A percentile compares a stretch with the other conserved stretches of the same genome.
phyloP scores from a whole-genome alignment of 2,888 invertebrate species.

The Rhaphigaster nebulosa region DNA sequence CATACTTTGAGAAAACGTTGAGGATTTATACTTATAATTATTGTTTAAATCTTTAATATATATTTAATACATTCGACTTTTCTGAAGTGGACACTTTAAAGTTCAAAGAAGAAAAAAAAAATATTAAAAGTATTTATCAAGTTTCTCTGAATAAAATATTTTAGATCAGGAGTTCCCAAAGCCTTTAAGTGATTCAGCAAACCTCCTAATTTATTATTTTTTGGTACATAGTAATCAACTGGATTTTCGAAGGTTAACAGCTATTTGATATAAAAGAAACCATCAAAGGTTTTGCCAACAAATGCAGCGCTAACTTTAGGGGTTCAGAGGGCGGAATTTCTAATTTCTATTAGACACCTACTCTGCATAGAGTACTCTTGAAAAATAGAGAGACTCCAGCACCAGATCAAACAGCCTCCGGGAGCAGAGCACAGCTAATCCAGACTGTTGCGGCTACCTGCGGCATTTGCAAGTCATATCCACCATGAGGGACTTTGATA shows the following conservation, averaged over 20 bases:
- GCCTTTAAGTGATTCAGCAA: no score
- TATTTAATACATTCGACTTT: no score
- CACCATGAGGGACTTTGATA: not conserved
- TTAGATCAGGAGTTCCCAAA: no score
- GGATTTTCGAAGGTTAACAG: not conserved
- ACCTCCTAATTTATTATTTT: no score
- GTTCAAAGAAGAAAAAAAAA: no score
- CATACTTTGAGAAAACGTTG: no score
- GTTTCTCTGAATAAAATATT: no score
- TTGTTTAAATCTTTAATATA: no score
- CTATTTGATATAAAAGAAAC: not conserved
- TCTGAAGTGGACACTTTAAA: no score
- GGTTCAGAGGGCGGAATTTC: not conserved
- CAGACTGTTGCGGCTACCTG: conserved; percentile 37
- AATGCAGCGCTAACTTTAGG: not conserved
- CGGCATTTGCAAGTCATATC: conserved; percentile 14
- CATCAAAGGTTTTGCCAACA: not conserved
- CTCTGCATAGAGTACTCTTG: not conserved
- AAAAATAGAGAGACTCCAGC: not conserved
- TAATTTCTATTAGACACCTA: not conserved
- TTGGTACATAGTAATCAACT: no score
- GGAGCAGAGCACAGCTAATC: not conserved
- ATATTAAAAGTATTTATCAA: no score
- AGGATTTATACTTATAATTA: no score
- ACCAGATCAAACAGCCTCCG: conserved; percentile 8